Evolutionary conservation across 1,140 invertebrate genomes (phyloP), one percentile per base, ranked within the genome.

Genomic region (Nymphalis io): DNA sequence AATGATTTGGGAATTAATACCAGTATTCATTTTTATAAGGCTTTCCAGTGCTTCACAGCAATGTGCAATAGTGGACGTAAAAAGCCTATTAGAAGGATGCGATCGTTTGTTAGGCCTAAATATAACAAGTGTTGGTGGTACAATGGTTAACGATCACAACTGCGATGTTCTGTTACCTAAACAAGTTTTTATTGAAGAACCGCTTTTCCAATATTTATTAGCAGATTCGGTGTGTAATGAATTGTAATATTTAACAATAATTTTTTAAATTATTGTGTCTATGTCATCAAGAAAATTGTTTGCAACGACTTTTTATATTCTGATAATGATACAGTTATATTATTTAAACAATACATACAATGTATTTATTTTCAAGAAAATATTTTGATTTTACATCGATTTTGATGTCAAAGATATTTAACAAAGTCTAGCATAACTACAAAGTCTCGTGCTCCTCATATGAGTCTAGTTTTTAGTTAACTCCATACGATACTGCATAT

Each of bases 151-250:
- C 63, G 88, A 91, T 42, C 87, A 91, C 62, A 92, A 92, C 60
- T 92, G 90, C 55, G 89, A 91, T 74, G 84, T 92, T 0, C 67
- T 92, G 6, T 73, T 92, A 18, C 90, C 90, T 1, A 91, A 90
- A 59, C 85, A 88, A 82, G 85, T 92, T 0, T 92, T 92, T 60
- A 72, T 75, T 6, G 88, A 91, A 48, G 89, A 92, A 51, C 90
- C 90, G 0, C 62, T 84, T 6, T 89, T 89, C 63, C 85, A 85
- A 69, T 91, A 85, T 60, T 21, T 68, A 16, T 67, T 85, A 21
- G 90, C 89, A 63, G 83, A 92, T 73, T 79, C 87, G 73, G 90
- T 92, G 77, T 69, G 76, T 72, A 61, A n/a, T n/a, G n/a, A n/a
- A 46, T 62, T 60, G 23, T 40, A 39, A 42, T 63, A 61, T 57